Percentiles rank a stretch among this genome's conserved stretches.
Conservation (phyloP, 2,888 invertebrate genomes). For the Caenorhabditis sp. region DNA sequence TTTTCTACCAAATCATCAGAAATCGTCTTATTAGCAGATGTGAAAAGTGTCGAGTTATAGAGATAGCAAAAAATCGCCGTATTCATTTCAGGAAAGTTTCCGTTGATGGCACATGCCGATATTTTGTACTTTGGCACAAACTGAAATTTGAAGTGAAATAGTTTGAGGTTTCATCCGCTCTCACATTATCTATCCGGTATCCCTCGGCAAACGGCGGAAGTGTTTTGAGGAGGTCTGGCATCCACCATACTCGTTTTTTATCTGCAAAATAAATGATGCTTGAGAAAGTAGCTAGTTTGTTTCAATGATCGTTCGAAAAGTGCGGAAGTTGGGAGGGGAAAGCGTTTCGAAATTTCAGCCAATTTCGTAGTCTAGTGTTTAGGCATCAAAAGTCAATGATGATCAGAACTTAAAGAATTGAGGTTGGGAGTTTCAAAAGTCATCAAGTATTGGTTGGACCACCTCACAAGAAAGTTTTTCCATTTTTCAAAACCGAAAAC, state of each 20-base stretch:
- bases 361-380: conserved; percentile 8
- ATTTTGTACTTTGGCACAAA: conserved; percentile 51
- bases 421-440: no score
- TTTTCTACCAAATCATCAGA: conserved; percentile 34
- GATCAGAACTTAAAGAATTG: no score
- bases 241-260: conserved; percentile 57
- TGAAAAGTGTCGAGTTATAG: conserved; percentile 23
- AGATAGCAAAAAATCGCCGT: conserved; percentile 52
- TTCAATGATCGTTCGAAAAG: conserved; percentile 17
- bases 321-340: not conserved
- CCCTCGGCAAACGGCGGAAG: conserved; percentile 63
- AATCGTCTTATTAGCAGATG: conserved; percentile 36
- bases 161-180: not conserved
- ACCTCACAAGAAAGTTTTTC: no score
- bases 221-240: conserved; percentile 55
- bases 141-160: no score
- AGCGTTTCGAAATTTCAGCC: conserved; percentile 8
- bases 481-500: no score
- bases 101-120: conserved; percentile 44
- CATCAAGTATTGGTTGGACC: no score
- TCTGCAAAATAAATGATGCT: conserved; percentile 29
- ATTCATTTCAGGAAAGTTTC: conserved; percentile 57
- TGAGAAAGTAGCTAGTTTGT: not conserved
- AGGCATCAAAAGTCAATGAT: conserved; percentile 5
- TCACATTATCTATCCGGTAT: conserved; percentile 49